Conservation (phyloP, 2,797 vertebrate genomes). For the Danio tinwini region DNA sequence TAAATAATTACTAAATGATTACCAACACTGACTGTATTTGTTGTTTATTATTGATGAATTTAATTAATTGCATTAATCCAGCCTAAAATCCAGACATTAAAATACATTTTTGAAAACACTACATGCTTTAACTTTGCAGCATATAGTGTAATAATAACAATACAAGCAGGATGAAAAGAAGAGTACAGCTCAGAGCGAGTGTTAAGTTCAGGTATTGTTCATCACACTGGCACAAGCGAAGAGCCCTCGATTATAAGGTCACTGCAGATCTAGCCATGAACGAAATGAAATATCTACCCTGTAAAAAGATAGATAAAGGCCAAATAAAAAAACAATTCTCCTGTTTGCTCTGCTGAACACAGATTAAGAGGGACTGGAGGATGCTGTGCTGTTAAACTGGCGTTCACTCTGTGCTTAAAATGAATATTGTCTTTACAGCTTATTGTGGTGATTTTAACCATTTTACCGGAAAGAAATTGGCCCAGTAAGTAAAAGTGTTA, state of each 20-base stretch:
- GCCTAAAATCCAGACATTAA: too few species aligned
- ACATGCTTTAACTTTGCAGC: too few species aligned
- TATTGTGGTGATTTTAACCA: background rate
- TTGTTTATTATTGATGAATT: too few species aligned
- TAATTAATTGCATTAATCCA: too few species aligned
- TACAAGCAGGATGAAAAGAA: background rate
- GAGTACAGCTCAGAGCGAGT: conserved; percentile 7
- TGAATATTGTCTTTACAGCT: background rate
- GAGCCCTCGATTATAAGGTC: conserved; percentile 58
- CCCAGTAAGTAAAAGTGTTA: too few species aligned
- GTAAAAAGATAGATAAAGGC: conserved; percentile 46
- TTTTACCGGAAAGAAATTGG: background rate
- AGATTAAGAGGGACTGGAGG: conserved; percentile 55
- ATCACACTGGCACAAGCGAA: conserved; percentile 12
- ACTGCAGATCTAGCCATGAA: conserved; percentile 57
- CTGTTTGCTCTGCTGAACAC: conserved; percentile 22
- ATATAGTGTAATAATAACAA: background rate
- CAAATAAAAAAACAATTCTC: conserved; percentile 58
- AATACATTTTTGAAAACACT: too few species aligned
- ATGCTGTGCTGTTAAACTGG: conserved; percentile 27
- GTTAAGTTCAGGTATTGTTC: conserved; percentile 22
- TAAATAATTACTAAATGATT: too few species aligned
- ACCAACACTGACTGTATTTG: too few species aligned
- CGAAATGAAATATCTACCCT: conserved; percentile 59
- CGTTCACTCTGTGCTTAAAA: background rate